These are phyloP conservation scores for Synanthedon tipuliformis DNA, from an alignment of 2,888 invertebrate species.

Conservation along the genomic window DNA sequence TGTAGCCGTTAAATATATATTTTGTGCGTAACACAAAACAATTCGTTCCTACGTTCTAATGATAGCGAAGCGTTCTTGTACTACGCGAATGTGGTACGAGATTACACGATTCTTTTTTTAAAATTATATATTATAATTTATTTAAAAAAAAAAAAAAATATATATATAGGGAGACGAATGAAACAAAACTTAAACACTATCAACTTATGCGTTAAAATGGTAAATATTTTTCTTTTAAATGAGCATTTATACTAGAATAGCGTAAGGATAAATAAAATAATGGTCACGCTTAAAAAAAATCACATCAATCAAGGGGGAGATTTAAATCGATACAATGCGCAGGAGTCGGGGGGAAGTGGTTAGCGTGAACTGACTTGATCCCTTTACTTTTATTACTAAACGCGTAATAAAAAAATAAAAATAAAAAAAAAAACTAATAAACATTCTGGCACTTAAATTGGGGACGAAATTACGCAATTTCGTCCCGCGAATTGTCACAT, in stretches of 20 bases:
- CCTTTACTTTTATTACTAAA: conserved; percentile 25
- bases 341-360: conserved; percentile 23
- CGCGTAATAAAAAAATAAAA: conserved; percentile 36
- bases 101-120: conserved; percentile 26
- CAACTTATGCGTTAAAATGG: conserved; percentile 51
- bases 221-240: conserved; percentile 54
- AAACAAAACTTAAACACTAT: conserved; percentile 50
- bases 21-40: conserved; percentile 52
- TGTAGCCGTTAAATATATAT: conserved; percentile 22
- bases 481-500: conserved; percentile 39
- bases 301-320: conserved; percentile 38
- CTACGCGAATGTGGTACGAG: conserved; percentile 38
- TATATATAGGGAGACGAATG: conserved; percentile 26
- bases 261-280: conserved; percentile 50
- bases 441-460: conserved; percentile 62
- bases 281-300: conserved; percentile 50
- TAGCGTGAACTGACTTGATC: conserved; percentile 39
- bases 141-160: conserved; percentile 13
- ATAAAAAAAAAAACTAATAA: conserved; percentile 44
- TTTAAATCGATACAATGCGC: conserved; percentile 16
- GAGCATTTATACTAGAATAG: conserved; percentile 61
- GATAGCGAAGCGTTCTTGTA: conserved; percentile 36
- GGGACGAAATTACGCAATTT: conserved; percentile 38
- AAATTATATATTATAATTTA: not conserved
- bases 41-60: conserved; percentile 26